Evolutionary conservation across 2,797 vertebrate genomes (phyloP).

Genomic region (Ptychadena robeensis): DNA sequence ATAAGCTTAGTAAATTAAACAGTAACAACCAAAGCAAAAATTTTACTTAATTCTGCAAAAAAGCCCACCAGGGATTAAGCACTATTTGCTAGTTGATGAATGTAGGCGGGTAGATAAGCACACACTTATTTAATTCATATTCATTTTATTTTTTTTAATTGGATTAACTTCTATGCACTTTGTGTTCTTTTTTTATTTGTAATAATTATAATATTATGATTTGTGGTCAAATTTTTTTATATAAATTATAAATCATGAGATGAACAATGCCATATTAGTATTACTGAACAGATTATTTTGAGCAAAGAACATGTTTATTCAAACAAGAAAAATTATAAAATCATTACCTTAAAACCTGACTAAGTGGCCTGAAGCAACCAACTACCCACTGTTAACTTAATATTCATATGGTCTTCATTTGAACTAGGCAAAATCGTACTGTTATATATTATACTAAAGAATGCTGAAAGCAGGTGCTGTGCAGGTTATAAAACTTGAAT

Average conservation of each 20-base stretch:
- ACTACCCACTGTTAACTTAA: slow-evolving; percentile 18
- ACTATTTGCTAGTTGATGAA: background rate
- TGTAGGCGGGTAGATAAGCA: background rate
- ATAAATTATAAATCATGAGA: background rate
- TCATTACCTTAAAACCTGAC: slow-evolving; percentile 13
- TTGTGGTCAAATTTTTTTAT: background rate
- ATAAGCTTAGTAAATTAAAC: background rate
- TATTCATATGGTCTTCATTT: slow-evolving; percentile 7
- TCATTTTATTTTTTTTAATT: background rate
- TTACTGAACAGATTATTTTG: background rate
- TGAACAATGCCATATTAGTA: background rate
- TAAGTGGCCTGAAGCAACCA: background rate
- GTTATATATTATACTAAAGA: too few relatives aligned
- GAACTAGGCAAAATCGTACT: background rate
- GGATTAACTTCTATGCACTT: background rate
- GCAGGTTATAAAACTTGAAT: too few relatives aligned
- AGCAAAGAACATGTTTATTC: slow-evolving; percentile 7
- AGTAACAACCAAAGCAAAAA: background rate
- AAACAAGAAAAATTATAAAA: slow-evolving; percentile 19
- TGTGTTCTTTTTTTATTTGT: background rate
- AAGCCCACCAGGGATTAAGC: background rate
- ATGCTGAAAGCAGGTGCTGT: too few relatives aligned
- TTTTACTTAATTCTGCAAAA: background rate
- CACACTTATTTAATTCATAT: background rate
- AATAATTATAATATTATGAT: background rate